phyloP scores from a whole-genome alignment of 2,888 invertebrate species.

The Euzetes globulus region DNA sequence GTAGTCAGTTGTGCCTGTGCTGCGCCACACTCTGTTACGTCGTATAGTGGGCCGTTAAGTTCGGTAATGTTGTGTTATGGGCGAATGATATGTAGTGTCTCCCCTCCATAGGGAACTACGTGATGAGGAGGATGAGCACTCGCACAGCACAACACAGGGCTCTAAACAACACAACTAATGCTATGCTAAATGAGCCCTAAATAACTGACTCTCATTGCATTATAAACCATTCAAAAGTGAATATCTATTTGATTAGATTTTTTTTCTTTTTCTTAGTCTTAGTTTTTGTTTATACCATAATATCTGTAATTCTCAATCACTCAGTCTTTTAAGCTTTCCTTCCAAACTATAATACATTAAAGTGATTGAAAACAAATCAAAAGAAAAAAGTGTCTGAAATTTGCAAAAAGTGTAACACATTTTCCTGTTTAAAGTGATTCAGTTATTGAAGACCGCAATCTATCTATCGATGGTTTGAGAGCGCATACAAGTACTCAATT shows the following conservation, averaged over 20 bases:
- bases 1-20: neutral
- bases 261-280: neutral
- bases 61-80: constrained; percentile 27
- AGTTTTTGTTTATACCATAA: neutral
- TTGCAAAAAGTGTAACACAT: constrained; percentile 1
- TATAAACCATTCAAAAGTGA: constrained; percentile 9
- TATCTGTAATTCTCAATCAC: neutral
- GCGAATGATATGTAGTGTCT: constrained; percentile 19
- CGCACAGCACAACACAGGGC: neutral
- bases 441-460: neutral
- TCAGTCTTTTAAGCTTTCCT: neutral
- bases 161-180: neutral
- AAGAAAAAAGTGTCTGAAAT: neutral
- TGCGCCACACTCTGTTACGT: constrained; percentile 27
- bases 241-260: constrained; percentile 10
- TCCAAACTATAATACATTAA: neutral
- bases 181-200: constrained; percentile 28
- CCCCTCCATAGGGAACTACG: constrained; percentile 24
- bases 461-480: neutral
- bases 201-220: constrained; percentile 29
- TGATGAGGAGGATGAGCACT: constrained; percentile 29
- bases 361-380: neutral
- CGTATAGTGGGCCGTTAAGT: constrained; percentile 29
- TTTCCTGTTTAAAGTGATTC: neutral
- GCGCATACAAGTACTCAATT: neutral